Percentiles rank a stretch among this genome's conserved stretches.
phyloP scores from a whole-genome alignment of 1,140 invertebrate genomes.

The Caenorhabditis tropicalis region DNA sequence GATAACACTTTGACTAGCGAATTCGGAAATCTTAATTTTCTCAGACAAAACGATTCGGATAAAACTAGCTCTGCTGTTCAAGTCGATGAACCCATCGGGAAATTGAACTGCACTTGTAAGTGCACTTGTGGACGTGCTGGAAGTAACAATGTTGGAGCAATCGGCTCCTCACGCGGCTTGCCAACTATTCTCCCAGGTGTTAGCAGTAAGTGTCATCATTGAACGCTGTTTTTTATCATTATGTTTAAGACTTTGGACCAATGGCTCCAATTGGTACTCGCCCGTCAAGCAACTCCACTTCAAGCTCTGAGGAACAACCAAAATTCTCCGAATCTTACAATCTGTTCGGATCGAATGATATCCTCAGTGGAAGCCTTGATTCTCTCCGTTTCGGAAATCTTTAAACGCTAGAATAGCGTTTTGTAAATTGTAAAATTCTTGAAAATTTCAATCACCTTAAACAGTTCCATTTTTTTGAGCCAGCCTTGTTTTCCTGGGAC shows the following conservation, averaged over 20 bases:
- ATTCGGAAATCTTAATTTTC: neutral
- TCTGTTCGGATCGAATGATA: neutral
- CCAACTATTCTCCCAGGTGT: neutral
- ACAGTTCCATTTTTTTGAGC: neutral
- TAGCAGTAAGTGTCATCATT: neutral
- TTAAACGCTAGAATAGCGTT: too few species aligned
- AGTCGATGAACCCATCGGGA: neutral
- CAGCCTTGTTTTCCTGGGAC: too few species aligned
- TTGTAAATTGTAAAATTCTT: too few species aligned
- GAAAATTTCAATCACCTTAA: too few species aligned
- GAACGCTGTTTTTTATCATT: neutral
- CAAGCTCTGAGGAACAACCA: neutral
- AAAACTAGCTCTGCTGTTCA: neutral
- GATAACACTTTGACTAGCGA: neutral
- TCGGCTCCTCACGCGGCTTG: neutral
- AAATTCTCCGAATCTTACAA: neutral
- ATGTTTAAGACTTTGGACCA: neutral
- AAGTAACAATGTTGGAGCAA: neutral
- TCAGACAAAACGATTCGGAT: neutral
- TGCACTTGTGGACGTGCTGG: neutral
- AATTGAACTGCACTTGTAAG: neutral
- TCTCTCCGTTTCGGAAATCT: neutral
- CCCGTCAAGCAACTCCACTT: neutral
- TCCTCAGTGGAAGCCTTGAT: neutral
- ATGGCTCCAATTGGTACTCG: neutral